Percentiles rank a stretch among this genome's conserved stretches.
Conservation (phyloP, 1,140 invertebrate genomes). For the Orchestia grillus region DNA sequence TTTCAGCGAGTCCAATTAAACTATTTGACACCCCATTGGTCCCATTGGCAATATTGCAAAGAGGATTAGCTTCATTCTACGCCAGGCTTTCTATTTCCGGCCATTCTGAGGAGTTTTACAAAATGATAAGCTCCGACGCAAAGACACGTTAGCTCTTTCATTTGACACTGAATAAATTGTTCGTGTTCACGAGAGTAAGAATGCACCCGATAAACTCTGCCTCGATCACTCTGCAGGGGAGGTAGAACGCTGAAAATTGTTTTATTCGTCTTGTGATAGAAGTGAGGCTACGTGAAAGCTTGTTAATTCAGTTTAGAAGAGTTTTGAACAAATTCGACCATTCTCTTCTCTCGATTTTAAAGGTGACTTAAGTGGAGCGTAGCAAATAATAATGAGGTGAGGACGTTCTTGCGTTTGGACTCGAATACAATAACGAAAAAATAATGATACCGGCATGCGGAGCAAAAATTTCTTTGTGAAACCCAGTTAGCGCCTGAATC, state of each 20-base stretch:
- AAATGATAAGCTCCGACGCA: background rate
- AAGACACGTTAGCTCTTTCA: background rate
- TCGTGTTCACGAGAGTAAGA: background rate
- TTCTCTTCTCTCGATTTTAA: background rate
- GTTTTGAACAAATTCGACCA: background rate
- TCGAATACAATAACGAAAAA: background rate
- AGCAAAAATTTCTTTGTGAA: no score
- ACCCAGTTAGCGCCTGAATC: no score
- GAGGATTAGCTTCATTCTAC: background rate
- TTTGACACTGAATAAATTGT: background rate
- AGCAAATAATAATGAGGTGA: background rate
- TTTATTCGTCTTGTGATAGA: background rate
- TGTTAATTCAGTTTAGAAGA: background rate
- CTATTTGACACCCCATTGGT: slow-evolving; percentile 26
- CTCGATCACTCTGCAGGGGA: background rate
- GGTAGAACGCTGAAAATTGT: background rate
- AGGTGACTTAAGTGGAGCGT: background rate
- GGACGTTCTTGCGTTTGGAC: background rate
- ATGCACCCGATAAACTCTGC: background rate
- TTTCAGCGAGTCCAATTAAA: slow-evolving; percentile 23
- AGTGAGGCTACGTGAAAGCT: background rate
- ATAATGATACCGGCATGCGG: no score
- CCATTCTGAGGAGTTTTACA: background rate
- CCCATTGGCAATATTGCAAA: slow-evolving; percentile 10
- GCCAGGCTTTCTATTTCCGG: background rate